A percentile compares a stretch with the other conserved stretches of the same genome.
Conservation (phyloP, 2,797 vertebrate genomes). For the Sarcophilus harrisii region DNA sequence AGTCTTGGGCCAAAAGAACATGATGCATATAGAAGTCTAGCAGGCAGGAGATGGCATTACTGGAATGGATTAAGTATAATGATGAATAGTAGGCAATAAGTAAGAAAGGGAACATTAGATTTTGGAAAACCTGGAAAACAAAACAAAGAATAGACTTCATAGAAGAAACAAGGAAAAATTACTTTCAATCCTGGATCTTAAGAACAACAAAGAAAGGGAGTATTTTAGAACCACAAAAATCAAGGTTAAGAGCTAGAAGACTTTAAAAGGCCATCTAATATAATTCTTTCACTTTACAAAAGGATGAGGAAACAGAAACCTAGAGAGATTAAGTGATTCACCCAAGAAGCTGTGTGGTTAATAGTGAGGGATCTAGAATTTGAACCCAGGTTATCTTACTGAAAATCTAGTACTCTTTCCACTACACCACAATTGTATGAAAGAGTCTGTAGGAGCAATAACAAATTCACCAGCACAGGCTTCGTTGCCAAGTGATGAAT, state of each 20-base stretch:
- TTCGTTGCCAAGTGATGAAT: not conserved
- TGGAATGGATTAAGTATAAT: not conserved
- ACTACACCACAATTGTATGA: not conserved
- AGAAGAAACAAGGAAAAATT: not conserved
- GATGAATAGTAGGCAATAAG: not conserved
- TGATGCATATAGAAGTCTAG: fast-evolving
- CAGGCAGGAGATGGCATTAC: not conserved
- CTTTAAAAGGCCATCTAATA: not conserved
- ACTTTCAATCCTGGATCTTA: not conserved
- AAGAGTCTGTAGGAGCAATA: not conserved
- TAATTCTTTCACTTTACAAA: not conserved
- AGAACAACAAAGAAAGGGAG: not conserved
- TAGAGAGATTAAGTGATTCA: not conserved
- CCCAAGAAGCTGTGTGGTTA: too few relatives aligned
- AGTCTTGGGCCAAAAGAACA: not conserved
- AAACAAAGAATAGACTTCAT: not conserved
- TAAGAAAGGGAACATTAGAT: not conserved
- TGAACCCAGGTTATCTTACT: not conserved
- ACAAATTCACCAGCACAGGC: not conserved
- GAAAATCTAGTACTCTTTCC: not conserved
- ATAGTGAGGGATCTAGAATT: not conserved
- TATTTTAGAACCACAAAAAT: not conserved
- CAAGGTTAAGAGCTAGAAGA: not conserved
- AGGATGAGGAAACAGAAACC: not conserved
- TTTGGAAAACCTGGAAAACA: not conserved